These are phyloP conservation scores for Pyrrhura leucotis DNA, from an alignment of 2,797 vertebrate genomes.

Conservation along the genomic window DNA sequence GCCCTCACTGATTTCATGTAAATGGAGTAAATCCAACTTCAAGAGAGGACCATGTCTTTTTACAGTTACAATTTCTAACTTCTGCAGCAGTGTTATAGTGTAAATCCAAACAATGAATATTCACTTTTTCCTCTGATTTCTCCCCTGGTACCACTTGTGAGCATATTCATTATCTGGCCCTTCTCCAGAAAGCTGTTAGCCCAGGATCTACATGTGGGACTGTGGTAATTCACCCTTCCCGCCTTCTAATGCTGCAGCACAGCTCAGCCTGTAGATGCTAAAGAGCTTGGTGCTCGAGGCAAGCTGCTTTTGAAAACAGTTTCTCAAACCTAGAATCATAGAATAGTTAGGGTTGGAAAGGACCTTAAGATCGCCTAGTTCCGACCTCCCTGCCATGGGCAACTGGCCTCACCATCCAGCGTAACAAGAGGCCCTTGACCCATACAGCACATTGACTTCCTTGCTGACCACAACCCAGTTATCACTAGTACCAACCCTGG, in stretches of 20 bases:
- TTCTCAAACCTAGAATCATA: neutral
- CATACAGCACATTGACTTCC: neutral
- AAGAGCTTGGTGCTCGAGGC: neutral
- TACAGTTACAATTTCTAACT: neutral
- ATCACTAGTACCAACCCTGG: neutral
- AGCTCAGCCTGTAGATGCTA: neutral
- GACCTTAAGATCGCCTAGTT: neutral
- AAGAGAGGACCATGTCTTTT: fast-evolving
- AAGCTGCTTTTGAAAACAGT: neutral
- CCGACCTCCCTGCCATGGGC: neutral
- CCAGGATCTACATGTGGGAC: neutral
- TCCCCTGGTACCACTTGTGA: neutral
- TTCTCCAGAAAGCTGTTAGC: neutral
- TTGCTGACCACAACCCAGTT: neutral
- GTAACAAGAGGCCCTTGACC: neutral
- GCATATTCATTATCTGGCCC: neutral
- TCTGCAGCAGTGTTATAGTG: neutral
- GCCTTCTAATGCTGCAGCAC: neutral
- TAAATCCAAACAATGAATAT: neutral
- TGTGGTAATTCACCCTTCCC: neutral
- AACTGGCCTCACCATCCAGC: neutral
- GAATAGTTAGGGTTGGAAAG: neutral
- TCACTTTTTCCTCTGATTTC: neutral
- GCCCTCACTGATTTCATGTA: neutral
- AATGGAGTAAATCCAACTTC: neutral